These are phyloP conservation scores for Gnathonemus longibarbis DNA, from an alignment of 2,113 vertebrate species.

Conservation along the genomic window DNA sequence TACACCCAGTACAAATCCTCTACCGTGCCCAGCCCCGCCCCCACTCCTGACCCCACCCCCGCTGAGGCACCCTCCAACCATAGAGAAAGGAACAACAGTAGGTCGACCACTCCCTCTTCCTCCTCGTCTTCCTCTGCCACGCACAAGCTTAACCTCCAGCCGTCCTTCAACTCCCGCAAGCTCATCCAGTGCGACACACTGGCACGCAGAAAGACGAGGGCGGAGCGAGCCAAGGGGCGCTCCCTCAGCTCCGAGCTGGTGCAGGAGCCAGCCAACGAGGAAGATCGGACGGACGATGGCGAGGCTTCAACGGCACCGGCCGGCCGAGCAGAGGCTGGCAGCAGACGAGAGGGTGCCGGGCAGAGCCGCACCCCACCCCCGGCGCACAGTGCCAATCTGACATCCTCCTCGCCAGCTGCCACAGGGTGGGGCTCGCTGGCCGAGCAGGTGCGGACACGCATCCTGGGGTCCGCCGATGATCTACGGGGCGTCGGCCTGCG, in stretches of 20 bases:
- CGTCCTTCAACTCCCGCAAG: conserved; percentile 83
- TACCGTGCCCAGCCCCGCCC: conserved; percentile 20
- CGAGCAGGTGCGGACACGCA: conserved; percentile 71
- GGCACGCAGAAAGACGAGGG: conserved; percentile 73
- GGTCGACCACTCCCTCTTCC: conserved; percentile 59
- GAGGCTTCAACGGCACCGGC: neutral
- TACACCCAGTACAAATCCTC: conserved; percentile 49
- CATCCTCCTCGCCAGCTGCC: conserved; percentile 40
- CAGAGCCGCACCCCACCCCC: neutral
- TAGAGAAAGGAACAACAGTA: conserved; percentile 40
- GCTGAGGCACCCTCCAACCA: conserved; percentile 21
- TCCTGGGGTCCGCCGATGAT: conserved; percentile 75
- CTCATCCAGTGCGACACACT: conserved; percentile 86
- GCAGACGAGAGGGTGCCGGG: conserved; percentile 55
- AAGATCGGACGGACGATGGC: conserved; percentile 9
- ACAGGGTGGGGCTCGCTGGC: conserved; percentile 51
- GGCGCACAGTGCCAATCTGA: neutral
- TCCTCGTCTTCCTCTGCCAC: conserved; percentile 57
- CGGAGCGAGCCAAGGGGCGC: conserved; percentile 57
- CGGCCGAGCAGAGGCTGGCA: conserved; percentile 49
- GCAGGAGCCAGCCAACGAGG: neutral
- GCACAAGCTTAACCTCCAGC: conserved; percentile 47
- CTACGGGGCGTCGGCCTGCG: conserved; percentile 68
- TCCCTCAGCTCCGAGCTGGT: conserved; percentile 50
- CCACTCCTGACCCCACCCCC: conserved; percentile 24